Conservation (phyloP, 2,888 invertebrate genomes). For the Megalurothrips usitatus region DNA sequence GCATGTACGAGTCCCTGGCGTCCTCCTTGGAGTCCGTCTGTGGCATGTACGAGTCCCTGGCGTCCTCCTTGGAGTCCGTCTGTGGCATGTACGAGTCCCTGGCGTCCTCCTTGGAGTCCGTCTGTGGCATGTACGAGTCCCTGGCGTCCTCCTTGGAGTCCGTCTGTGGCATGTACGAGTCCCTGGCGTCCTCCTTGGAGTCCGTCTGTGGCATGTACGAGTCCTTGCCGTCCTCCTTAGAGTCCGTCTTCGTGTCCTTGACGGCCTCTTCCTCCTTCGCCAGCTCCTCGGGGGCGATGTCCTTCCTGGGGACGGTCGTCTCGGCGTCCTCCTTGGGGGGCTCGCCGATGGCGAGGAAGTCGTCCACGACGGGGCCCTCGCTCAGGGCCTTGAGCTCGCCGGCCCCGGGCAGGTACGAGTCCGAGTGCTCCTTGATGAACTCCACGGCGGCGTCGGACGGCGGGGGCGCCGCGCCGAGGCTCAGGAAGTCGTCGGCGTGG, state of each 20-base stretch:
- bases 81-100: no score
- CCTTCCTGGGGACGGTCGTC: not conserved
- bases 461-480: not conserved
- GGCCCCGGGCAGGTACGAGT: constrained; percentile 2
- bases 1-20: not conserved
- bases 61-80: not conserved
- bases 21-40: not conserved
- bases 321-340: constrained; percentile 11
- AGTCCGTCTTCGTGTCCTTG: not conserved
- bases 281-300: not conserved
- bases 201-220: not conserved
- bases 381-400: not conserved
- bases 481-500: not conserved
- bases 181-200: not conserved
- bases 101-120: not conserved
- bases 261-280: not conserved
- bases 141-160: not conserved
- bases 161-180: no score
- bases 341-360: constrained; percentile 21
- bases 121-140: not conserved
- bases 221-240: not conserved
- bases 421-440: not conserved
- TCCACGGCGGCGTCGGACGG: not conserved
- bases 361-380: not conserved
- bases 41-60: constrained; percentile 1